Base-by-base conservation (phyloP, 92 coral and sea anemone species). In the Meandrina meandrites region DNA sequence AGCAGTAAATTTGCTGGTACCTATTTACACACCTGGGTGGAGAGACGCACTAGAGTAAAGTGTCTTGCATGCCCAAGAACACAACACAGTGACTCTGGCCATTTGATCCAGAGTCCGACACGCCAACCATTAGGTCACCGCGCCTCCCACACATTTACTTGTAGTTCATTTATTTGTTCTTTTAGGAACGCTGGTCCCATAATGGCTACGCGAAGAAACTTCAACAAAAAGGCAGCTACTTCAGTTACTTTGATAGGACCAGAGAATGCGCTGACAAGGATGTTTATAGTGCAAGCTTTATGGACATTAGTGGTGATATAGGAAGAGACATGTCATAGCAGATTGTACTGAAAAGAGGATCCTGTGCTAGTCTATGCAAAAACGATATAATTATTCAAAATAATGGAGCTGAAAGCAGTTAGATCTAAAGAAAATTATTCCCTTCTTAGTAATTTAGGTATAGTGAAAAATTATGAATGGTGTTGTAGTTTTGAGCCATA, bases 231-330 rank as follows among this genome's bases (percentile, higher is more conserved):
- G 99, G 95, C 89, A 98, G 99, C 28, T 91, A 79, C 74, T 97
- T 88, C 83, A 89, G 93, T 28, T 97, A 97, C 86, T 97, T 95
- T 57, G 90, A 97, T 83, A 89, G 74, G 84, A 92, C 92, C n/a
- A 90, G 99, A 75, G 99, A 97, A 88, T 97, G 99, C 70, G 84
- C 90, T 9, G 99, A 97, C 81, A 97, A 94, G 83, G 99, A 97
- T 72, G 98, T 97, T 15, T 88, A 92, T 80, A 97, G 81, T 91
- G 95, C 85, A 97, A 97, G 88, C 84, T 97, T 28, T 97, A 97
- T 83, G 96, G 94, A 73, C 95, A 97, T 90, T 97, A 85, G 79
- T 2, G 31, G 60, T 77, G 78, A 18, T 67, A 89, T 18, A 24
- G n/a, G 35, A 53, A 21, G 5, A 35, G 48, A 73, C 7, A 32